Evolutionary conservation across 2,113 vertebrate species (phyloP).

Genomic region (Parotia lawesii): DNA sequence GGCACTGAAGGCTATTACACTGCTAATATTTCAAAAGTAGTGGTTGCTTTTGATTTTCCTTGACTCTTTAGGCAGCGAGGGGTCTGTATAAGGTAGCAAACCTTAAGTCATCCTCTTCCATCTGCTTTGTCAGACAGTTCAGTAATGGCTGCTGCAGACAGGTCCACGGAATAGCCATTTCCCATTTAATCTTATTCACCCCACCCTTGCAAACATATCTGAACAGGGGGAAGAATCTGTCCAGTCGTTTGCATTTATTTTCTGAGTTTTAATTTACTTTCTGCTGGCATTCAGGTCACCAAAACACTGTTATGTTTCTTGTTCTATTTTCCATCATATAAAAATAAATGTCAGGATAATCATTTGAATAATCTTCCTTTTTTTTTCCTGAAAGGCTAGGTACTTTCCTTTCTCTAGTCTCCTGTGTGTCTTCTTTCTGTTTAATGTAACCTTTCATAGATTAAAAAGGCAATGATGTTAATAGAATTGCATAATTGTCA

Average conservation of each 20-base stretch:
- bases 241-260: conserved; percentile 1
- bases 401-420: conserved; percentile 23
- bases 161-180: not conserved
- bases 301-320: conserved; percentile 18
- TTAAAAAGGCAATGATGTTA: conserved; percentile 69
- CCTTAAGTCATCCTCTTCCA: not conserved
- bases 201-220: not conserved
- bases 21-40: not conserved
- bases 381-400: not conserved
- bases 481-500: conserved; percentile 68
- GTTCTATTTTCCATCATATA: conserved; percentile 27
- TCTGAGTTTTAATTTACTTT: conserved; percentile 38
- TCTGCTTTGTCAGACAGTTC: not conserved
- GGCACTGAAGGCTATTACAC: not conserved
- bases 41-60: not conserved
- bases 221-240: not conserved
- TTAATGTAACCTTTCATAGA: conserved; percentile 59
- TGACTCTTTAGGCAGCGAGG: not conserved
- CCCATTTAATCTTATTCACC: not conserved
- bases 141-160: not conserved
- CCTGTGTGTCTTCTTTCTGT: conserved; percentile 46
- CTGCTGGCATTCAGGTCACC: conserved; percentile 12
- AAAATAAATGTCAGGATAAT: conserved; percentile 48
- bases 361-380: conserved; percentile 19
- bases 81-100: not conserved